Base-by-base conservation (phyloP, 2,888 invertebrate species). In the Dascillus cervinus region DNA sequence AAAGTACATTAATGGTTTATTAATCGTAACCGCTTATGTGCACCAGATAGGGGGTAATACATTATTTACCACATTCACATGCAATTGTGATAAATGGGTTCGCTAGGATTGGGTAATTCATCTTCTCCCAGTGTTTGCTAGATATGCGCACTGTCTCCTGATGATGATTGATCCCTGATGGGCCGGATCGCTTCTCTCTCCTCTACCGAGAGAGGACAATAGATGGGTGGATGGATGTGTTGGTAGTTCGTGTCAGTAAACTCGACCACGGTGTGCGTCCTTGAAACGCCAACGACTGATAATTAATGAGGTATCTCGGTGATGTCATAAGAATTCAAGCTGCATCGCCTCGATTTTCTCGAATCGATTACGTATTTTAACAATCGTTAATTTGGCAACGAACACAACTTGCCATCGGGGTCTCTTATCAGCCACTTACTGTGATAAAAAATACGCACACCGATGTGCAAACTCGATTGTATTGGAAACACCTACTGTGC, bases 211-310 rank as follows among this genome's bases (percentile, higher is more conserved):
- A n/a, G n/a, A n/a, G n/a, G n/a, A 17, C 26, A 26, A 39, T 42
- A 30, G 34, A 35, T 34, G 36, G 40, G 43, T 41, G 42, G 43
- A 42, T 44, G 50, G 54, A 55, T 49, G 55, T 50, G 4, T 6
- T 17, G 48, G 47, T 47, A 50, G 53, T n/a, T n/a, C n/a, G n/a
- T n/a, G n/a, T 35, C 48, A 39, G 33, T 36, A 47, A 50, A 52
- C 51, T 51, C 52, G 48, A 46, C 55, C 60, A 58, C 57, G 38
- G 46, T 39, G 37, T 47, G 51, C 59, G 64, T 66, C 66, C 68
- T 66, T 67, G 69, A 62, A 50, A 45, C 43, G 56, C 47, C 56
- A 53, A 35, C 48, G 54, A 55, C 63, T 65, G 65, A 67, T 69
- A 69, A 67, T 64, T 62, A 60, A 58, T 47, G 47, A 42, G 48